phyloP scores from a whole-genome alignment of 2,888 invertebrate species.

The Cactoblastis cactorum region DNA sequence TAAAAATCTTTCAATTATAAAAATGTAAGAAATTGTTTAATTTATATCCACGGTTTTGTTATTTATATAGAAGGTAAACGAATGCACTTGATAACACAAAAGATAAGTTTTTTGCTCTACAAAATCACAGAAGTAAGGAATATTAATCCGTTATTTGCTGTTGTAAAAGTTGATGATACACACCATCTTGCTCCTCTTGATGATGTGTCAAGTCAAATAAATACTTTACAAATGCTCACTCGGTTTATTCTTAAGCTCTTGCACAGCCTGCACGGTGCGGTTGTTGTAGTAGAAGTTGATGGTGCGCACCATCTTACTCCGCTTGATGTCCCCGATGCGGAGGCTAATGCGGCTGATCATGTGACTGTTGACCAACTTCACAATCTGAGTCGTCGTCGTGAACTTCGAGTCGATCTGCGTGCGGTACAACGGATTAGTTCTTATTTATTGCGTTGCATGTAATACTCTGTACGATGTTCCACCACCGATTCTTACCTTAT shows the following conservation, averaged over 20 bases:
- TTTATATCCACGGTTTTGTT: too few relatives aligned
- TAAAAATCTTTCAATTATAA: too few relatives aligned
- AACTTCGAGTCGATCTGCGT: slow-evolving; percentile 94
- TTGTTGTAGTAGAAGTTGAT: slow-evolving; percentile 98
- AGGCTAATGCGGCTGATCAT: slow-evolving; percentile 96
- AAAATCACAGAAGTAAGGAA: too few relatives aligned
- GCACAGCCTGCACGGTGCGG: slow-evolving; percentile 96
- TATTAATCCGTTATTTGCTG: too few relatives aligned
- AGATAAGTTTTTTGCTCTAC: too few relatives aligned
- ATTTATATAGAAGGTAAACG: too few relatives aligned
- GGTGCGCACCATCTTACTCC: slow-evolving; percentile 97
- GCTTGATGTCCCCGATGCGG: slow-evolving; percentile 95
- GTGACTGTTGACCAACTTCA: slow-evolving; percentile 96
- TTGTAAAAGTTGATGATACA: too few relatives aligned
- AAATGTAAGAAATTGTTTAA: too few relatives aligned
- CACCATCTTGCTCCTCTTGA: not conserved
- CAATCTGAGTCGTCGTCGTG: slow-evolving; percentile 98
- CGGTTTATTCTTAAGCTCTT: slow-evolving; percentile 97
- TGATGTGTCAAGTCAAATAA: not conserved
- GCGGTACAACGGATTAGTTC: slow-evolving; percentile 45
- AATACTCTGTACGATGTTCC: not conserved
- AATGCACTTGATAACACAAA: too few relatives aligned
- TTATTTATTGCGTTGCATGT: slow-evolving; percentile 29
- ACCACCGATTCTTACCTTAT: too few relatives aligned
- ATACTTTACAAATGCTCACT: slow-evolving; percentile 46